Percentiles rank a stretch among this genome's conserved stretches.
These are phyloP conservation scores for Macrotis lagotis DNA, from an alignment of 2,113 vertebrate species.

Conservation along the genomic window DNA sequence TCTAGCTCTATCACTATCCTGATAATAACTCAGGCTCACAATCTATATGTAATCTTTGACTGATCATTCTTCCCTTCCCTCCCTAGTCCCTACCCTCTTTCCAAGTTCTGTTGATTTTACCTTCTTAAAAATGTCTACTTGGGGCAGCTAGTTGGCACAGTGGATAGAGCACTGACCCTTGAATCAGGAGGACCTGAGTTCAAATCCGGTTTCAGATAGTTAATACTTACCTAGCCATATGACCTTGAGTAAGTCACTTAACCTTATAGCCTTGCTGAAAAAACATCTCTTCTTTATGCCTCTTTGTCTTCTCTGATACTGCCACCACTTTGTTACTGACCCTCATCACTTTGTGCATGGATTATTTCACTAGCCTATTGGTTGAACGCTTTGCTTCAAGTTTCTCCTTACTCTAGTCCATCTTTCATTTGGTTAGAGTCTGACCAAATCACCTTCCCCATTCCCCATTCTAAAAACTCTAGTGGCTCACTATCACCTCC, in stretches of 20 bases:
- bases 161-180: too few species aligned
- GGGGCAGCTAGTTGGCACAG: too few species aligned
- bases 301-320: neutral
- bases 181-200: too few species aligned
- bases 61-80: neutral
- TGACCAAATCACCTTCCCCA: neutral
- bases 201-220: too few species aligned
- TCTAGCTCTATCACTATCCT: neutral
- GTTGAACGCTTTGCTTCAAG: neutral
- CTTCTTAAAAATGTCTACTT: neutral
- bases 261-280: too few species aligned
- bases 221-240: too few species aligned
- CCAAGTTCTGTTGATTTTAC: neutral
- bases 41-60: neutral
- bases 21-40: neutral
- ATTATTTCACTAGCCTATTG: neutral
- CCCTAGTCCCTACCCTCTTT: neutral
- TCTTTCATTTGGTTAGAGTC: neutral
- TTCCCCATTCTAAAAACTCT: neutral
- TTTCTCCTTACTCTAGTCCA: neutral
- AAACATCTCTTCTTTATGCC: neutral
- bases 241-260: too few species aligned
- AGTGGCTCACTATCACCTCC: neutral
- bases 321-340: neutral
- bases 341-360: neutral